Evolutionary conservation across 1,140 invertebrate genomes (phyloP).

Genomic region (Hypsibius dujardini): DNA sequence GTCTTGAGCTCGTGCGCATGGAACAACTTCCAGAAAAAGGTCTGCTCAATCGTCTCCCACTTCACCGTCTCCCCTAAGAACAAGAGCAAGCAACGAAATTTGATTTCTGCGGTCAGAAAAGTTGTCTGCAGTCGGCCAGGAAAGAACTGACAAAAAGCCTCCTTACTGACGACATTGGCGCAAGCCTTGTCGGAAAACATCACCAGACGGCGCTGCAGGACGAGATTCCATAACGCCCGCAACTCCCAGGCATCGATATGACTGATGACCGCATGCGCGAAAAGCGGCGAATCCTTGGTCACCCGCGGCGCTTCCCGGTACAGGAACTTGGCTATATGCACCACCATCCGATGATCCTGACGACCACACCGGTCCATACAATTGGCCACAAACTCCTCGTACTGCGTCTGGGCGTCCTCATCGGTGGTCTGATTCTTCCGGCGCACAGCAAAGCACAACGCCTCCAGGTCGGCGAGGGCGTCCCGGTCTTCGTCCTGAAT

Average conservation of each 20-base stretch:
- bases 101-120: constrained; percentile 9
- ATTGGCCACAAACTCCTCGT: neutral
- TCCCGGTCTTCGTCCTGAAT: constrained; percentile 12
- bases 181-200: constrained; percentile 39
- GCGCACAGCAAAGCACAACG: neutral
- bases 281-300: constrained; percentile 60
- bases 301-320: constrained; percentile 54
- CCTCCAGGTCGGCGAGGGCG: neutral
- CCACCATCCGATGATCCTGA: neutral
- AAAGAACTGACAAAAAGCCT: neutral
- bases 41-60: constrained; percentile 93
- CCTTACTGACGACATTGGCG: constrained; percentile 35
- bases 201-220: constrained; percentile 59
- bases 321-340: neutral
- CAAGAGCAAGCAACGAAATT: constrained; percentile 34
- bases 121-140: neutral
- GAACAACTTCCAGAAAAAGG: constrained; percentile 84
- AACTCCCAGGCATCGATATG: constrained; percentile 69
- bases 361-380: neutral
- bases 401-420: neutral
- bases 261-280: constrained; percentile 67
- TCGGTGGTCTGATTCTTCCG: neutral
- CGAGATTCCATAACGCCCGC: constrained; percentile 68
- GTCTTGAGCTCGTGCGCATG: constrained; percentile 61
- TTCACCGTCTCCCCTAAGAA: constrained; percentile 60